A percentile compares a stretch with the other conserved stretches of the same genome.
These are phyloP conservation scores for Zenarchopterus dispar DNA, from an alignment of 2,797 vertebrate genomes.

Conservation along the genomic window DNA sequence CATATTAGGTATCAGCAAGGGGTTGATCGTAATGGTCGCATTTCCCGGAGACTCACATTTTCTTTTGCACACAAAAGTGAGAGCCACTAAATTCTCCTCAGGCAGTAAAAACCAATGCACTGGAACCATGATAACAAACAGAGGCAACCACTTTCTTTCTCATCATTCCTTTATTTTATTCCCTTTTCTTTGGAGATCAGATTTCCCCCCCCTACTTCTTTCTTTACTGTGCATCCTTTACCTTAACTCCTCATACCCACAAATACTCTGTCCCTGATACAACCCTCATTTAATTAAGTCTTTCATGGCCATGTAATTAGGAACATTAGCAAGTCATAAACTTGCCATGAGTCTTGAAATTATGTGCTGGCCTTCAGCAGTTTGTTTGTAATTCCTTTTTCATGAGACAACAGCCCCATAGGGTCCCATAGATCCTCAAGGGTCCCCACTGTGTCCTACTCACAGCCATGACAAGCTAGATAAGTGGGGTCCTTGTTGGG, in stretches of 20 bases:
- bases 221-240: slow-evolving; percentile 44
- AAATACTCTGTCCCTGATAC: slow-evolving; percentile 36
- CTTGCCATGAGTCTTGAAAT: slow-evolving; percentile 99
- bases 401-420: slow-evolving; percentile 91
- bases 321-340: slow-evolving; percentile 99
- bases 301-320: slow-evolving; percentile 99
- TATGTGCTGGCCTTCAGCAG: slow-evolving; percentile 97
- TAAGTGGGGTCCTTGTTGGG: slow-evolving; percentile 61
- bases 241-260: slow-evolving; percentile 33
- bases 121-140: slow-evolving; percentile 99
- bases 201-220: slow-evolving; percentile 33
- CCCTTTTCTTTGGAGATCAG: slow-evolving; percentile 63
- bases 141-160: slow-evolving; percentile 84
- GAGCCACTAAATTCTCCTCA: slow-evolving; percentile 99
- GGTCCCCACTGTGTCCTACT: slow-evolving; percentile 85
- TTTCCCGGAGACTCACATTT: slow-evolving; percentile 98
- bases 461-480: slow-evolving; percentile 61
- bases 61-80: slow-evolving; percentile 93
- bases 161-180: slow-evolving; percentile 70
- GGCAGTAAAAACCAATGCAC: slow-evolving; percentile 99
- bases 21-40: slow-evolving; percentile 98
- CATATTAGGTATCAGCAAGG: slow-evolving; percentile 99
- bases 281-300: slow-evolving; percentile 98
- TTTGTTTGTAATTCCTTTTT: slow-evolving; percentile 99
- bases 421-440: slow-evolving; percentile 94